phyloP scores from a whole-genome alignment of 2,888 invertebrate genomes.

The Macrosoma leucophasiata region DNA sequence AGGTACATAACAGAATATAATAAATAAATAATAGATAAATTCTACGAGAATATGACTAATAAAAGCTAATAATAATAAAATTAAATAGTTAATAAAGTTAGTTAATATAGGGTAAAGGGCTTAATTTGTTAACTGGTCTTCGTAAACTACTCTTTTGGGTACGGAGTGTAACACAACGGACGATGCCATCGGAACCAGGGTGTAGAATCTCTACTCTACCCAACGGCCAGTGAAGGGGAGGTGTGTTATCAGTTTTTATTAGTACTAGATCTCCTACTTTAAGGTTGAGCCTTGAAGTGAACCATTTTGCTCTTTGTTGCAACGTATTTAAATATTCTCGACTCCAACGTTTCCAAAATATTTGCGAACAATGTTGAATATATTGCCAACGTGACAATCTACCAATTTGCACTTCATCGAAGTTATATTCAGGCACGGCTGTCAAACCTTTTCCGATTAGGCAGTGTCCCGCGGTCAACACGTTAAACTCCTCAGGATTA shows the following conservation, averaged over 20 bases:
- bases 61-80: background rate
- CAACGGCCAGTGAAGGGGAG: background rate
- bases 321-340: conserved; percentile 10
- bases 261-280: conserved; percentile 11
- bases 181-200: background rate
- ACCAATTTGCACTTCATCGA: conserved; percentile 2
- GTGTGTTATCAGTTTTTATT: background rate
- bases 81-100: background rate
- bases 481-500: conserved; percentile 13
- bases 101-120: background rate
- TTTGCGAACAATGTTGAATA: conserved; percentile 10
- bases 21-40: background rate
- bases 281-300: conserved; percentile 3
- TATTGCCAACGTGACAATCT: conserved; percentile 14
- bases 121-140: background rate
- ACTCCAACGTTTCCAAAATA: conserved; percentile 10
- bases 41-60: background rate
- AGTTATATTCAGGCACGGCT: conserved; percentile 9
- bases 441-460: conserved; percentile 8
- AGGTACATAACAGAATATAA: too few relatives aligned
- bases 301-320: conserved; percentile 8
- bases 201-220: background rate
- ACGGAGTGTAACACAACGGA: background rate
- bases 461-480: conserved; percentile 16
- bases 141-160: background rate